These are phyloP conservation scores for Macaca nemestrina DNA, from an alignment of 2,113 vertebrate genomes.

Conservation along the genomic window DNA sequence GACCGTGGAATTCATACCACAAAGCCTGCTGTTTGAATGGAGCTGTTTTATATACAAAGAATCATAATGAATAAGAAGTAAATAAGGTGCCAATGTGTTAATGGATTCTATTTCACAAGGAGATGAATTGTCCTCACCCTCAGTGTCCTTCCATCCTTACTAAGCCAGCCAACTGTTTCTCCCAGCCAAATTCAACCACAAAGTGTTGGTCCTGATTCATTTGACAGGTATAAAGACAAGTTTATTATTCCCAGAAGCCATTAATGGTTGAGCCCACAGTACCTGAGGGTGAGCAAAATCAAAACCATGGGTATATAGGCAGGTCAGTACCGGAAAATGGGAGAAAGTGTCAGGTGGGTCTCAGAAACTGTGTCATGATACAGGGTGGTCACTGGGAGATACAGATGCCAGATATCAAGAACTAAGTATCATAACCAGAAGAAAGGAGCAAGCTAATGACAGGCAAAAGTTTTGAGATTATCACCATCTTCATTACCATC, in stretches of 20 bases:
- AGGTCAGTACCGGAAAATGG: neutral
- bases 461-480: neutral
- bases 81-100: neutral
- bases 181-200: neutral
- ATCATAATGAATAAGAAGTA: conserved; percentile 9
- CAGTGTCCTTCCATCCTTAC: neutral
- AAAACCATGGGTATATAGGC: neutral
- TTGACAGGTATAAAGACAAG: conserved; percentile 17
- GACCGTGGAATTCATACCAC: neutral
- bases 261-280: neutral
- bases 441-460: neutral
- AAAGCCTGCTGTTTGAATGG: neutral
- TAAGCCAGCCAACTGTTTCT: conserved; percentile 22
- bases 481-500: neutral
- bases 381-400: neutral
- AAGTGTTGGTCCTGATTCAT: neutral
- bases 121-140: neutral
- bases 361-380: neutral
- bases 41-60: neutral
- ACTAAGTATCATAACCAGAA: neutral
- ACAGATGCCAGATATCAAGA: neutral
- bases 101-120: conserved; percentile 17
- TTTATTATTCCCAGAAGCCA: conserved; percentile 29
- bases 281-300: neutral
- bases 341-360: neutral